These are phyloP conservation scores for Xenopus borealis DNA, from an alignment of 2,113 vertebrate genomes.

Conservation along the genomic window DNA sequence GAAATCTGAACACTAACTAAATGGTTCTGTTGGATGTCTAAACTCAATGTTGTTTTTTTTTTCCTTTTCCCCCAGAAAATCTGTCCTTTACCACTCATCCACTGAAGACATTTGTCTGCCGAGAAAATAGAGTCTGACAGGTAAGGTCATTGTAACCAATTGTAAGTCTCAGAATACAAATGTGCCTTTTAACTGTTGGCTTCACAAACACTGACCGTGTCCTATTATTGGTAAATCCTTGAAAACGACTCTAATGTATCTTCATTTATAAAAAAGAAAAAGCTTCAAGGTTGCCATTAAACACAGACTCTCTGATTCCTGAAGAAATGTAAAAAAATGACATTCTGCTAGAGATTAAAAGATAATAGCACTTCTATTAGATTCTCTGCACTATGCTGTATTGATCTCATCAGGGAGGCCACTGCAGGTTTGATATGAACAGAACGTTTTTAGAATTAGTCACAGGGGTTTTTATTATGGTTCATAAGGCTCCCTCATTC, in stretches of 20 bases:
- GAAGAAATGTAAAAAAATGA: conserved; percentile 58
- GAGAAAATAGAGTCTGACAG: conserved; percentile 64
- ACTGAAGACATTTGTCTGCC: conserved; percentile 60
- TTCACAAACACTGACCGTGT: conserved; percentile 55
- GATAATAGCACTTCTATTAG: conserved; percentile 79
- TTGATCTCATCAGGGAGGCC: conserved; percentile 80
- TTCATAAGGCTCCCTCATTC: conserved; percentile 69
- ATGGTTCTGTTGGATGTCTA: conserved; percentile 29
- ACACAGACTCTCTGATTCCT: conserved; percentile 59
- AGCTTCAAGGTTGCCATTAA: conserved; percentile 65
- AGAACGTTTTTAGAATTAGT: conserved; percentile 74
- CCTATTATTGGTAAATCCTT: conserved; percentile 72
- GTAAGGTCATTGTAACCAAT: conserved; percentile 67
- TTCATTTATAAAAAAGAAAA: conserved; percentile 72
- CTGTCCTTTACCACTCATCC: conserved; percentile 56
- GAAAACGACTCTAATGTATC: conserved; percentile 66
- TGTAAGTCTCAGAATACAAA: conserved; percentile 63
- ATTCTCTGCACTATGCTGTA: conserved; percentile 72
- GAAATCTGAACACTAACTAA: background rate
- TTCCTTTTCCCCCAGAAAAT: background rate
- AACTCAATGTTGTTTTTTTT: background rate
- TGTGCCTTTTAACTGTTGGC: conserved; percentile 61
- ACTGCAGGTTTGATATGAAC: conserved; percentile 74
- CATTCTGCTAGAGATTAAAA: conserved; percentile 75
- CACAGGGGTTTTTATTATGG: conserved; percentile 70